Evolutionary conservation across 1,140 invertebrate genomes (phyloP), one percentile per base, ranked within the genome.

Genomic region (Bombus affinis): DNA sequence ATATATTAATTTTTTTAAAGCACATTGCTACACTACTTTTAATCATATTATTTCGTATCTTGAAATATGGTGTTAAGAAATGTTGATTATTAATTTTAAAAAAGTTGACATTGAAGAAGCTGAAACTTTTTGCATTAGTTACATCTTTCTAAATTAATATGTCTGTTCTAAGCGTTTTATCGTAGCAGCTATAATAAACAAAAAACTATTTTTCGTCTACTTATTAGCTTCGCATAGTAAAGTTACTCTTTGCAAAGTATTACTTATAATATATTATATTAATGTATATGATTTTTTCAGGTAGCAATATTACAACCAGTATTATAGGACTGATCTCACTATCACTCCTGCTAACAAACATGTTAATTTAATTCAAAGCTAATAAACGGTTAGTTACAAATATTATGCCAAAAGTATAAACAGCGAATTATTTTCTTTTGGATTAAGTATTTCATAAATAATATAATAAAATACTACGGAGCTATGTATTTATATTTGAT

Each of bases 231-330:
- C 5, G 18, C 47, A 53, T 53, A 53, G 47, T 53, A 22, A 53
- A 22, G 47, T 22, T 22, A 22, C 18, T 22, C 6, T 53, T 22
- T 53, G 18, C 0, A 53, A 53, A 22, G 18, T 53, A 12, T 62
- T 62, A 0, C 9, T 59, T 28, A n/a, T 13, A 62, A n/a, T 62
- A 62, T 62, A 13, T 12, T n/a, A 62, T n/a, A 35, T 39, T 74
- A 15, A 44, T n/a, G 25, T 28, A 37, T 39, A 2, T 39, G 3
- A 25, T 88, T 66, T 76, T 88, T 80, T 25, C 72, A 88, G 88
- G n/a, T 70, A 28, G 65, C 44, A 47, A 35, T 10, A 44, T 39
- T 39, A 62, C 32, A 15, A 32, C 25, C 15, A n/a, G 37, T 15
- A 81, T 47, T 18, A 75, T 35, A 3, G 76, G 72, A 77, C 18